Evolutionary conservation across 1,140 invertebrate species (phyloP), one percentile per base, ranked within the genome.

Genomic region (Aphis gossypii): DNA sequence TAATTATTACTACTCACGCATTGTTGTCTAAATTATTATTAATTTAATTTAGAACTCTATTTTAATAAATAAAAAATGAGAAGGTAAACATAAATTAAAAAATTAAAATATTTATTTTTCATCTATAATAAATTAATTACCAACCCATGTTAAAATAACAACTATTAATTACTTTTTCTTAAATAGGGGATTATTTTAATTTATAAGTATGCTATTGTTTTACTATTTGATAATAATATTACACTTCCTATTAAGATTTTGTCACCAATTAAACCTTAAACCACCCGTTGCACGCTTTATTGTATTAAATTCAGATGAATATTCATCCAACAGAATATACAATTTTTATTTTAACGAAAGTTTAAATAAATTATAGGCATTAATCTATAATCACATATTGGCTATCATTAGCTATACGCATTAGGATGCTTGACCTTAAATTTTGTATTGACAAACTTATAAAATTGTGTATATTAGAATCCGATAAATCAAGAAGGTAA

Each of bases 371-470:
- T 87, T 51, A 87, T 11, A 35, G 46, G n/a, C 30, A 48, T 35
- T 89, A 54, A n/a, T 46, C 1, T 38, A 89, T n/a, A 48, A 86
- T 86, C 9, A 11, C 86, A 18, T 21, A 88, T 88, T 30, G 30
- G 84, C 30, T 87, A n/a, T 88, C n/a, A 51, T 88, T 88, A 88
- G 86, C 51, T n/a, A 87, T n/a, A 87, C 46, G 86, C 86, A 48
- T 48, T 7, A 48, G 7, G n/a, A 88, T 88, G 46, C 7, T 88
- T 35, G 48, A 51, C 86, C 86, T 88, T 51, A 41, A 83, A 9
- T 38, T 30, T 30, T 1, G 9, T 1, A 30, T 30, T 30, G 9
- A 25, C 9, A 11, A 60, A 30, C 30, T 25, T 56, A 56, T 56
- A 25, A 8, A 8, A 56, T 25, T 56, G 54, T 56, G 54, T 56